These are phyloP conservation scores for Lampris incognitus DNA, from an alignment of 2,113 vertebrate genomes.

Conservation along the genomic window DNA sequence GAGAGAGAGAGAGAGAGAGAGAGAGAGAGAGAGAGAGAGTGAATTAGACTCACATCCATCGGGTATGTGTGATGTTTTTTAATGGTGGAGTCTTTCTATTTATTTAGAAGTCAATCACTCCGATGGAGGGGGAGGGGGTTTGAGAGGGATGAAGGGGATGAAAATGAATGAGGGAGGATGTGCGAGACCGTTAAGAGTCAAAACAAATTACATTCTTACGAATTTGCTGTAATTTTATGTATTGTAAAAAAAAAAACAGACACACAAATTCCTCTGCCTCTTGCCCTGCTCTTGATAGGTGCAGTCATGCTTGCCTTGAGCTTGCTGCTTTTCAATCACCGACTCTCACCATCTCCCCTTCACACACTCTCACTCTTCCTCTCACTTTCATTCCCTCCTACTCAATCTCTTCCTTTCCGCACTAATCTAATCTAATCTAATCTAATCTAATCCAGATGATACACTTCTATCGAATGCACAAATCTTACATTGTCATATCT, in stretches of 20 bases:
- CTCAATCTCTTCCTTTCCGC: conserved; percentile 12
- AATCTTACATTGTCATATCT: conserved; percentile 46
- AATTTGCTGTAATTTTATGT: conserved; percentile 24
- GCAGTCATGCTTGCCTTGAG: conserved; percentile 28
- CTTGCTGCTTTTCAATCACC: conserved; percentile 9
- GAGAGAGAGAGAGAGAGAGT: neutral
- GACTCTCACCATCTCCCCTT: neutral
- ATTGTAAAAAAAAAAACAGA: conserved; percentile 4
- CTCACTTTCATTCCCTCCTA: neutral
- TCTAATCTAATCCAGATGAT: conserved; percentile 64
- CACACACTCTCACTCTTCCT: neutral
- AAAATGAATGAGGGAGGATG: conserved; percentile 22
- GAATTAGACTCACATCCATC: conserved; percentile 19
- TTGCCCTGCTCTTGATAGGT: conserved; percentile 10
- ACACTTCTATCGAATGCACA: conserved; percentile 63
- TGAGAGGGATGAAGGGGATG: neutral
- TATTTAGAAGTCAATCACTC: conserved; percentile 57
- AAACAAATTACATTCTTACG: conserved; percentile 49
- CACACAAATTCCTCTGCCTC: conserved; percentile 8
- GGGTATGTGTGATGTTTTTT: conserved; percentile 44
- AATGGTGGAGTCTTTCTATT: conserved; percentile 50
- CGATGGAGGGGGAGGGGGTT: neutral
- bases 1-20: conserved; percentile 3
- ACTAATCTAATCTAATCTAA: conserved; percentile 23
- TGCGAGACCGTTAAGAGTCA: conserved; percentile 42